These are phyloP conservation scores for Hypena proboscidalis DNA, from an alignment of 2,888 invertebrate genomes.

Conservation along the genomic window DNA sequence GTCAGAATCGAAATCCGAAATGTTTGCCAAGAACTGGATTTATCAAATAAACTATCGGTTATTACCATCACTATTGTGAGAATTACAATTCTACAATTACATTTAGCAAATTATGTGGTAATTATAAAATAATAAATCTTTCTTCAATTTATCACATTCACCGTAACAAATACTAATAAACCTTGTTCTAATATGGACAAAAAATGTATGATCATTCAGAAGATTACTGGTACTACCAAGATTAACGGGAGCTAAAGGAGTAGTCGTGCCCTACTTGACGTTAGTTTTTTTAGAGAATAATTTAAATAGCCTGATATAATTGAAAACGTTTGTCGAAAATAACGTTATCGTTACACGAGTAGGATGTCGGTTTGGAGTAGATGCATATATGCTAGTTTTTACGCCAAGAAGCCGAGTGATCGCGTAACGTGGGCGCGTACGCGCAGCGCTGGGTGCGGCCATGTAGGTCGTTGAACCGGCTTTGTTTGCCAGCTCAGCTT, in stretches of 20 bases:
- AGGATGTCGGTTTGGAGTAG: slow-evolving; percentile 23
- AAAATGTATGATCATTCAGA: background rate
- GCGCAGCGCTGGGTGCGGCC: slow-evolving; percentile 74
- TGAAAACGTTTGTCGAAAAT: slow-evolving; percentile 1
- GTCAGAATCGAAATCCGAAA: too few species aligned
- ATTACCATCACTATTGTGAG: too few species aligned
- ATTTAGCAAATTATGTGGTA: background rate
- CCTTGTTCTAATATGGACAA: slow-evolving; percentile 6
- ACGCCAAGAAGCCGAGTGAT: slow-evolving; percentile 49
- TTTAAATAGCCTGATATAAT: too few species aligned
- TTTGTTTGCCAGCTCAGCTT: slow-evolving; percentile 85
- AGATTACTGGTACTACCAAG: background rate
- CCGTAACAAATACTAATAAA: too few species aligned
- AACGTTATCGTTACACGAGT: slow-evolving; percentile 13
- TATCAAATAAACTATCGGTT: too few species aligned
- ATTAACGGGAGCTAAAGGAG: background rate
- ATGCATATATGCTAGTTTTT: slow-evolving; percentile 42
- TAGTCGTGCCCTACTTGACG: background rate
- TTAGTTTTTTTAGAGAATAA: too few species aligned
- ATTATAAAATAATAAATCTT: too few species aligned
- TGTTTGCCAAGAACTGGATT: too few species aligned
- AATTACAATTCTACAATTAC: too few species aligned
- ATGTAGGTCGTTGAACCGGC: slow-evolving; percentile 79
- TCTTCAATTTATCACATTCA: too few species aligned
- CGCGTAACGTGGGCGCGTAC: slow-evolving; percentile 73